phyloP scores from a whole-genome alignment of 2,888 invertebrate species.

The Eurois occulta region DNA sequence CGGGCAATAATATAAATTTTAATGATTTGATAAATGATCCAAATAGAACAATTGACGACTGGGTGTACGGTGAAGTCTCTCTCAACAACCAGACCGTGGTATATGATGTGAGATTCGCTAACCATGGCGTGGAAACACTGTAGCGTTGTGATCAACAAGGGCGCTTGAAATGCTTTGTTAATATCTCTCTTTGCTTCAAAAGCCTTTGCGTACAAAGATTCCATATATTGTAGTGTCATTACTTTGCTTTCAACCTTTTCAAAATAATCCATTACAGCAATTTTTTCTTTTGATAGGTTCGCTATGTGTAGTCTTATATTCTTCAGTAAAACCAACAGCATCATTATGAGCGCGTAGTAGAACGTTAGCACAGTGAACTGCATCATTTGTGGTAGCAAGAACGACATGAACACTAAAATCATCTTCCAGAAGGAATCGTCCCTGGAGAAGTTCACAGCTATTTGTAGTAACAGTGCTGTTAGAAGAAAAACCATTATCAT shows the following conservation, averaged over 20 bases:
- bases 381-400: constrained; percentile 79
- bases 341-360: constrained; percentile 77
- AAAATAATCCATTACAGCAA: constrained; percentile 56
- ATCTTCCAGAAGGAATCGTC: constrained; percentile 79
- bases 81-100: constrained; percentile 76
- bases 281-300: constrained; percentile 55
- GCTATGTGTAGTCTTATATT: constrained; percentile 73
- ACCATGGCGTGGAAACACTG: constrained; percentile 84
- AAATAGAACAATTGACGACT: constrained; percentile 79
- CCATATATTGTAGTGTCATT: constrained; percentile 75
- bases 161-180: constrained; percentile 79
- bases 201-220: constrained; percentile 75
- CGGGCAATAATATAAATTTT: constrained; percentile 80
- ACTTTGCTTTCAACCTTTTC: constrained; percentile 67
- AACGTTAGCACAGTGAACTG: constrained; percentile 78
- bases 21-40: constrained; percentile 82
- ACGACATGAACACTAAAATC: constrained; percentile 76
- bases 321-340: constrained; percentile 73
- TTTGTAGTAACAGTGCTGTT: constrained; percentile 69
- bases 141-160: constrained; percentile 76
- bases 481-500: constrained; percentile 66
- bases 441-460: constrained; percentile 77
- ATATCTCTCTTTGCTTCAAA: constrained; percentile 77
- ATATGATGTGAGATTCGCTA: constrained; percentile 82
- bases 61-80: constrained; percentile 72